phyloP scores from a whole-genome alignment of 2,888 invertebrate genomes.

The Gisinianus flammeolus region DNA sequence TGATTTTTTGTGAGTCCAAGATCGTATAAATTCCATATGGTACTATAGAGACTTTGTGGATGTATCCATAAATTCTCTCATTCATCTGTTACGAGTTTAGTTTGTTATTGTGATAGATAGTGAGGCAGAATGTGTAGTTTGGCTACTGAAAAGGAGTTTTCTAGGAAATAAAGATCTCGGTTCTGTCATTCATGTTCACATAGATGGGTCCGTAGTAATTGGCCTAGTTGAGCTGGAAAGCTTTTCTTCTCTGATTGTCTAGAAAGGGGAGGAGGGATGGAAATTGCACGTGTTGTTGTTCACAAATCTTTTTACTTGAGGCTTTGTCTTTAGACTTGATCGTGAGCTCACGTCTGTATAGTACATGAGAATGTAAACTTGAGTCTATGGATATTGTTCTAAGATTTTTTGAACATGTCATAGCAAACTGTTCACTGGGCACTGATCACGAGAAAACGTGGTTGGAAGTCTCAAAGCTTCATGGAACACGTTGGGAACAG shows the following conservation, averaged over 20 bases:
- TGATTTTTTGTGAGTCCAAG: no score
- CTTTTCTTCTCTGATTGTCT: background rate
- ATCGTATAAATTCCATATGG: no score
- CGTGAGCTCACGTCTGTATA: background rate
- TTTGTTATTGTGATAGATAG: background rate
- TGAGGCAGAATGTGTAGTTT: background rate
- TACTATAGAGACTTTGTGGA: background rate
- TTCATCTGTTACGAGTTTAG: background rate
- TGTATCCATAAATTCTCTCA: background rate
- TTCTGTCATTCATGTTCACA: slow-evolving; percentile 16
- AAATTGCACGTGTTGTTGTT: slow-evolving; percentile 13
- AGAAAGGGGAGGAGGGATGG: background rate
- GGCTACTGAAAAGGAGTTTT: background rate
- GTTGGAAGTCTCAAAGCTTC: background rate
- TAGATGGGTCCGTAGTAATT: background rate
- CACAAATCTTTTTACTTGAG: slow-evolving; percentile 6
- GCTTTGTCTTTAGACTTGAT: background rate
- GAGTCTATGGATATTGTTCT: background rate
- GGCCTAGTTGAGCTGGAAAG: slow-evolving; percentile 3
- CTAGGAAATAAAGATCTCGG: background rate
- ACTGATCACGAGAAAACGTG: background rate
- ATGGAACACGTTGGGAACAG: background rate
- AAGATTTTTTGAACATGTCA: background rate
- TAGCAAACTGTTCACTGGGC: background rate
- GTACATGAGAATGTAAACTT: background rate